Evolutionary conservation across 1,140 invertebrate species (phyloP), one percentile per base, ranked within the genome.

Genomic region (Psilanteris sp.): DNA sequence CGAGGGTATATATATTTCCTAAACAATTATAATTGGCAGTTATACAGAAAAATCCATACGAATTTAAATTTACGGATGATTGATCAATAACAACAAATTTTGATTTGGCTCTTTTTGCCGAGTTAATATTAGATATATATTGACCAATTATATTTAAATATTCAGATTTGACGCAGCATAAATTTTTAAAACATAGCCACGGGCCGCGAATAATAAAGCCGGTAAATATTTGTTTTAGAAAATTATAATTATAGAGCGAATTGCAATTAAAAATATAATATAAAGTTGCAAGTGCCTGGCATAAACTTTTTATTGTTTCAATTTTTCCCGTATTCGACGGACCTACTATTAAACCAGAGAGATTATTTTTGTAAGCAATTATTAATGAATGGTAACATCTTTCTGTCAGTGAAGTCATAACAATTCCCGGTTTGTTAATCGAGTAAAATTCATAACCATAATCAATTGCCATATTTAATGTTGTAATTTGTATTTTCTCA

Each of bases 301-400:
- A 90, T 34, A 95, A 83, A 85, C 92, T 91, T 84, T 91, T 93
- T 0, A 91, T 90, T 1, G 92, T 93, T 82, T 93, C 92, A 8
- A 91, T 92, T 85, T 94, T 94, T n/a, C 93, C 93, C 1, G 91
- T 91, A 7, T 90, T 90, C 2, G 91, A 88, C 2, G 92, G 91
- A 7, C 93, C 93, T 76, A 91, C 89, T 1, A 92, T 88, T 7
- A 90, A 89, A 10, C 92, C 91, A 61, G 90, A 90, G 10, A 93
- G 84, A 79, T 93, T 90, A 39, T 93, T 87, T 78, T 91, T 89
- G 48, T 81, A 79, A 8, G 96, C 95, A 88, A 97, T 95, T 4
- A 96, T 93, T 14, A 97, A 85, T 0, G 95, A 96, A 43, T 96
- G 96, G 86, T 97, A 96, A 85, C 96, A 97, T 73, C 95, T 92